A percentile compares a stretch with the other conserved stretches of the same genome.
Evolutionary conservation across 2,797 vertebrate species (phyloP).

Genomic region (Craterocephalus amniculus): DNA sequence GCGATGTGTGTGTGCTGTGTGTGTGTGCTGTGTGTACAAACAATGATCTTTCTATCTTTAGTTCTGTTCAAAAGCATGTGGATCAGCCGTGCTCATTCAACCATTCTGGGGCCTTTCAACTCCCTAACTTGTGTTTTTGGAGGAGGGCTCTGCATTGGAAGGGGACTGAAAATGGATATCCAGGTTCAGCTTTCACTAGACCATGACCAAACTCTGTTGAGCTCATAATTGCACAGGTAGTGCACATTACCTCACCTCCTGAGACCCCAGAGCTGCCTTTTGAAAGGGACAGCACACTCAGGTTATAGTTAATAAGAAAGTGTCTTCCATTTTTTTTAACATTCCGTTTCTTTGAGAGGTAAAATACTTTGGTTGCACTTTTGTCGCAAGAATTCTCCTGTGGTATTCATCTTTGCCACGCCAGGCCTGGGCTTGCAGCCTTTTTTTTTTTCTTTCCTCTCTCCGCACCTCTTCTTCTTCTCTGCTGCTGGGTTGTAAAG

Average conservation of each 20-base stretch:
- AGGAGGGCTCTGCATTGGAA: conserved; percentile 24
- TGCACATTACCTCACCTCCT: conserved; percentile 63
- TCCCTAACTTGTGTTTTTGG: conserved; percentile 42
- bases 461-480: conserved; percentile 58
- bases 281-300: neutral
- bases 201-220: conserved; percentile 69
- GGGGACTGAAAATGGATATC: conserved; percentile 61
- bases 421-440: conserved; percentile 80
- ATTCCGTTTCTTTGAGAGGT: conserved; percentile 36
- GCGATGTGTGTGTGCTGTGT: conserved; percentile 25
- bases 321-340: conserved; percentile 3
- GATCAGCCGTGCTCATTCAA: conserved; percentile 53
- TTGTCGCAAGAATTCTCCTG: conserved; percentile 78
- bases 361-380: conserved; percentile 52
- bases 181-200: conserved; percentile 69
- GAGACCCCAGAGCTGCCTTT: conserved; percentile 45
- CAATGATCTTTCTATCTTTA: conserved; percentile 64
- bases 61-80: conserved; percentile 48
- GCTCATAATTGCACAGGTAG: conserved; percentile 76
- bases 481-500: conserved; percentile 73
- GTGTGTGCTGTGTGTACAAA: conserved; percentile 50
- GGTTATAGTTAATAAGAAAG: conserved; percentile 21
- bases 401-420: conserved; percentile 70
- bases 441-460: conserved; percentile 14
- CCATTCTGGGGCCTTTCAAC: conserved; percentile 47